Evolutionary conservation across 2,113 vertebrate genomes (phyloP).

Genomic region (Anoplopoma fimbria): DNA sequence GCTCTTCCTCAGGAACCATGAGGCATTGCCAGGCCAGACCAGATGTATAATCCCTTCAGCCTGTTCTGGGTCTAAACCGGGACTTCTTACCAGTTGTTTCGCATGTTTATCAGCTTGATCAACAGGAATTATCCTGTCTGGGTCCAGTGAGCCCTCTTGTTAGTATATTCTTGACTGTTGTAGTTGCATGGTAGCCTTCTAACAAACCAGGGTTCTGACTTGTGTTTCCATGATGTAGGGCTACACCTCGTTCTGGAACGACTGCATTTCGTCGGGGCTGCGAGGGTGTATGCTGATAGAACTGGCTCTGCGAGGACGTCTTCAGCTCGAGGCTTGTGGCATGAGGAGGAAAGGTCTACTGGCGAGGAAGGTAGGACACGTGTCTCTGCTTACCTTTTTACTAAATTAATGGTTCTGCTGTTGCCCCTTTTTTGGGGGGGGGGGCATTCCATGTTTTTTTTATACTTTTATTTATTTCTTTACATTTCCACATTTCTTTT

Average conservation of each 20-base stretch:
- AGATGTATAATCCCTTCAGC: too few relatives aligned
- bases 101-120: background rate
- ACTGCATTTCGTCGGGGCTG: conserved; percentile 96
- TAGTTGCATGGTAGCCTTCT: background rate
- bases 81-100: too few relatives aligned
- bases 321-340: conserved; percentile 93
- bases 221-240: conserved; percentile 81
- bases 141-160: background rate
- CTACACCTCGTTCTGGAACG: conserved; percentile 98
- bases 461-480: too few relatives aligned
- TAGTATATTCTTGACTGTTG: background rate
- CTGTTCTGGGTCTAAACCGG: too few relatives aligned
- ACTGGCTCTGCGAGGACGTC: conserved; percentile 91
- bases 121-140: background rate
- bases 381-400: background rate
- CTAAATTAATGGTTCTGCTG: background rate
- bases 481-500: too few relatives aligned
- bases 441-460: too few relatives aligned
- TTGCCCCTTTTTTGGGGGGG: too few relatives aligned
- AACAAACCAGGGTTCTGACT: background rate
- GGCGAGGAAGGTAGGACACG: conserved; percentile 89
- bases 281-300: conserved; percentile 98
- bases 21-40: too few relatives aligned
- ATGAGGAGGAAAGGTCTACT: conserved; percentile 96
- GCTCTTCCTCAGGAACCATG: too few relatives aligned